Base-by-base conservation (phyloP, 2,797 vertebrate species). In the Gambelia wislizenii region DNA sequence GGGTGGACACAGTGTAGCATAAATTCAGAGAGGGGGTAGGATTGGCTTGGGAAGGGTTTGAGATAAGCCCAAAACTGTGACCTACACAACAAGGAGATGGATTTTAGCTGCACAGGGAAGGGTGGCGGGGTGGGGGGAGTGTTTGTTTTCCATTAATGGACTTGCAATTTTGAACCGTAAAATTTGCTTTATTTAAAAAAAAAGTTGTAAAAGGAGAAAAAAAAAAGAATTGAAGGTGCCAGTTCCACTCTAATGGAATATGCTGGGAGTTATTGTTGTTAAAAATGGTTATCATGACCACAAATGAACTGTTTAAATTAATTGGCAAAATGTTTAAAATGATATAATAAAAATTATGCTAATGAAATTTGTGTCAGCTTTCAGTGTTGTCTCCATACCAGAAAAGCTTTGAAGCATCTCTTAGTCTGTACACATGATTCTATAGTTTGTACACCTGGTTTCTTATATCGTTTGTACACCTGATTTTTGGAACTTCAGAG, bases 311-410 rank as follows among this genome's bases (percentile, higher is more conserved):
- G 89, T 95, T 97, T 96, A 80, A 72, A 85, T 54, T 64, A 83
- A 77, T 76, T 86, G 69, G 94, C 92, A 95, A 97, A 96, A 95
- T 95, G 93, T 96, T 97, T 96, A 95, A 94, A 83, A 97, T 95
- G 95, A 96, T 92, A 93, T 96, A 97, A 97, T 97, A 97, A 96
- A 96, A 88, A 92, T 87, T 78, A 83, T 88, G 87, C 92, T 90
- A 90, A 69, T 89, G 49, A 85, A 77, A 86, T 75, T 16, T 80
- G 49, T 82, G 93, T 91, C 76, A 52, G 16, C 33, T 77, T 89
- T 91, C 54, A 75, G 44, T 80, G 44, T 54, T 78, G 30, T 16
- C 87, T 49, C 83, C 3, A 20, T 52, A 52, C 5, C 36, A 72
- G 44, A 52, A 70, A 74, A 86, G 30, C 3, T 47, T 42, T 56